A percentile compares a stretch with the other conserved stretches of the same genome.
Evolutionary conservation across 2,113 vertebrate species (phyloP).

Genomic region (Opisthocomus hoazin): DNA sequence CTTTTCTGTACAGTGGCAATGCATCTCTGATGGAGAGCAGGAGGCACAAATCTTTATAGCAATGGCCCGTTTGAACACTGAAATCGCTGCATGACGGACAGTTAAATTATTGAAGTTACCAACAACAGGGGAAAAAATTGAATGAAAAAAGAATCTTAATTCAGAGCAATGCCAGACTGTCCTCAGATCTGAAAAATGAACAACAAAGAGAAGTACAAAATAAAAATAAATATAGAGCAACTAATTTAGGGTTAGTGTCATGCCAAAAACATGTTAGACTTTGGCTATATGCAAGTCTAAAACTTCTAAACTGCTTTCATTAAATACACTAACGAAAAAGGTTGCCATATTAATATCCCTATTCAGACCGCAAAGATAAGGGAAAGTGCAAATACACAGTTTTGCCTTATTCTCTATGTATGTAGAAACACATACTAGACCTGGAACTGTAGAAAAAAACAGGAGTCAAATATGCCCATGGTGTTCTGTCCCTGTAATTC

Average conservation of each 20-base stretch:
- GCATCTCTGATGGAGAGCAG: background rate
- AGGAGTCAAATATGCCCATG: background rate
- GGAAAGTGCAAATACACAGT: background rate
- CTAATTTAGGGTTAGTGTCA: slow-evolving; percentile 5
- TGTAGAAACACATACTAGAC: background rate
- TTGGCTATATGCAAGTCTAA: background rate
- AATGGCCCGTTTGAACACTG: background rate
- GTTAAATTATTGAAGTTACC: background rate
- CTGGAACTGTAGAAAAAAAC: accelerated
- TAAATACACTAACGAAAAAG: background rate
- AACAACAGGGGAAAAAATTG: background rate
- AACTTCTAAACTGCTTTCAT: background rate
- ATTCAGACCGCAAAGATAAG: background rate
- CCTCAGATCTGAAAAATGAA: slow-evolving; percentile 38
- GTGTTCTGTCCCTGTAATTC: background rate
- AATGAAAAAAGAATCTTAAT: background rate
- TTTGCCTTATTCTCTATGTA: background rate
- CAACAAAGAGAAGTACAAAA: background rate
- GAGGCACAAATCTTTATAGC: background rate
- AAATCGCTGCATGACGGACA: background rate
- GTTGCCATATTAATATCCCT: background rate
- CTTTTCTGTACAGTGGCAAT: background rate
- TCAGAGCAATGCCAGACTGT: background rate
- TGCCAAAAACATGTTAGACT: slow-evolving; percentile 18
- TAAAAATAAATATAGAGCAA: background rate